Evolutionary conservation across 2,888 invertebrate genomes (phyloP).

Genomic region (Agonopterix alstromeriana): DNA sequence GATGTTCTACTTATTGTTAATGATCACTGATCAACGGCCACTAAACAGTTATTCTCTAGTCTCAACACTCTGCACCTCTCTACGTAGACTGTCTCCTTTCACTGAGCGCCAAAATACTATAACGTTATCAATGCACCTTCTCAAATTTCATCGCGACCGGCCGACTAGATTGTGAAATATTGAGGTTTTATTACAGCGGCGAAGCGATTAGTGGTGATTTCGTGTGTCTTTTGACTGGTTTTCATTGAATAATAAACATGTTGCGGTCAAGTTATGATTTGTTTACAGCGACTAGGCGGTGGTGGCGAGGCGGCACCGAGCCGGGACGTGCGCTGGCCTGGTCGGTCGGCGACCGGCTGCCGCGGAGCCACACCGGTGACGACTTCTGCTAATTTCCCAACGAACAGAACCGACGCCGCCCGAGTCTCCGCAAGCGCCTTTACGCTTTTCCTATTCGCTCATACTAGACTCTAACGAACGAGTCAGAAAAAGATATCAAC

Average conservation of each 20-base stretch:
- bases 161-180: constrained; percentile 10
- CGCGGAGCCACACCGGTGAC: constrained; percentile 10
- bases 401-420: constrained; percentile 39
- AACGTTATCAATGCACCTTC: constrained; percentile 34
- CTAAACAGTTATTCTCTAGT: constrained; percentile 39
- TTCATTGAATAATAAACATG: constrained; percentile 42
- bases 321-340: constrained; percentile 14
- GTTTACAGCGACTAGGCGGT: constrained; percentile 45
- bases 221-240: constrained; percentile 22
- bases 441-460: constrained; percentile 41
- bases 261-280: constrained; percentile 49
- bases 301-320: constrained; percentile 5
- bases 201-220: constrained; percentile 8
- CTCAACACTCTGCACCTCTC: not conserved
- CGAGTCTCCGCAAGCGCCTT: constrained; percentile 29
- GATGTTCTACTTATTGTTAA: constrained; percentile 29
- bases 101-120: constrained; percentile 49
- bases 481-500: not conserved
- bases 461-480: constrained; percentile 10
- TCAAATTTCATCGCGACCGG: constrained; percentile 54
- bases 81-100: constrained; percentile 41
- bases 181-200: constrained; percentile 9
- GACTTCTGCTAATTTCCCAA: constrained; percentile 7
- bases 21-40: constrained; percentile 27
- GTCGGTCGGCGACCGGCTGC: constrained; percentile 27